Evolutionary conservation across 2,113 vertebrate genomes (phyloP), one percentile per base, ranked within the genome.

Genomic region (Thinocorus orbignyianus): DNA sequence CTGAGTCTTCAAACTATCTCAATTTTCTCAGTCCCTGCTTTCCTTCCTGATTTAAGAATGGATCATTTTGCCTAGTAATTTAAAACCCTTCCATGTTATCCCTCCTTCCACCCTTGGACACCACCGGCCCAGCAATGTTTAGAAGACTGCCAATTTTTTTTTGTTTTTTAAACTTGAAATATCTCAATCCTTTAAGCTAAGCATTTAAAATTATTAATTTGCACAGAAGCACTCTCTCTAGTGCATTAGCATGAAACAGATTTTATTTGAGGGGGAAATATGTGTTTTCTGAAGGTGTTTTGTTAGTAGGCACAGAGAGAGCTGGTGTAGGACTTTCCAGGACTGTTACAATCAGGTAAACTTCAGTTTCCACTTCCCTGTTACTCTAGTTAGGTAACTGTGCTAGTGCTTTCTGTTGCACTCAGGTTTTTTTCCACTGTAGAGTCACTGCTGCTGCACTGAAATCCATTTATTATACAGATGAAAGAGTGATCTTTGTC

Each of bases 401-500:
- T 86, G 64, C 80, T 55, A 18, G 35, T 79, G 41, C 80, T 93
- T 81, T 92, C 92, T 54, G 35, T 87, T 68, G 73, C 83, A 77
- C 33, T 16, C 28, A 80, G 41, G 41, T 41, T 8, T 88, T 94
- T 90, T 94, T 55, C 80, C 92, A 46, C 86, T 91, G 37, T 72
- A 35, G 66, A 64, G 48, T 84, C 76, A 37, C 66, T 86, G 84
- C 88, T 92, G 73, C 89, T 81, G 73, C 92, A 92, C 89, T 78
- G 73, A 94, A 95, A 96, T 72, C 70, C 91, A 89, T 93, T 94
- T 95, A 82, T 88, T 92, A 82, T 7, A 76, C n/a, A 89, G 92
- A 97, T 88, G 93, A 92, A 93, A 93, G 93, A 93, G 70, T 81
- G 86, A 95, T 93, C 90, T 93, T 90, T 94, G 86, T 94, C 91